Conservation (phyloP, 2,888 invertebrate species). For the Zele albiditarsus region DNA sequence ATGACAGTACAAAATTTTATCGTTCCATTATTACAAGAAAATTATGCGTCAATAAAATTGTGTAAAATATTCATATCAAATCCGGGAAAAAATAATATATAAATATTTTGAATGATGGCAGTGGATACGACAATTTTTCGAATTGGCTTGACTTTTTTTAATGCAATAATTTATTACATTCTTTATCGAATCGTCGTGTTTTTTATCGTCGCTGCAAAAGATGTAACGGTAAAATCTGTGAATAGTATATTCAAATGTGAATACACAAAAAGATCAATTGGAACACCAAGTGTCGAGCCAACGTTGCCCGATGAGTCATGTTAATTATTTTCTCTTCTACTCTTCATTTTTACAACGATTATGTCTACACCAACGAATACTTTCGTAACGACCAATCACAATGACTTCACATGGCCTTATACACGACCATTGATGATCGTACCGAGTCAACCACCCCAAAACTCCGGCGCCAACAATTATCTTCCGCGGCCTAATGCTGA, state of each 20-base stretch:
- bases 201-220: conserved; percentile 55
- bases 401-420: conserved; percentile 78
- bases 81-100: conserved; percentile 3
- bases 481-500: conserved; percentile 77
- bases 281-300: conserved; percentile 41
- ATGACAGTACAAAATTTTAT: neutral
- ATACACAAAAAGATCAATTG: conserved; percentile 40
- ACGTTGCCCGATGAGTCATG: conserved; percentile 37
- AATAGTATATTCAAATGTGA: conserved; percentile 43
- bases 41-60: conserved; percentile 18
- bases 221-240: conserved; percentile 50
- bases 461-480: conserved; percentile 72
- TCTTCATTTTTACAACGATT: conserved; percentile 20
- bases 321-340: neutral
- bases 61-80: conserved; percentile 12
- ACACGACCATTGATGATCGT: conserved; percentile 76
- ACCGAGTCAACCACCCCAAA: conserved; percentile 77
- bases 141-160: conserved; percentile 56
- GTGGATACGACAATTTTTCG: conserved; percentile 53
- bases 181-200: conserved; percentile 59
- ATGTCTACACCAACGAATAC: conserved; percentile 68
- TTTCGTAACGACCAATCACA: conserved; percentile 74
- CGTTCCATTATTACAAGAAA: neutral
- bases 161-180: conserved; percentile 62
- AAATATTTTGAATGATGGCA: conserved; percentile 39